Evolutionary conservation across 2,113 vertebrate genomes (phyloP).

Genomic region (Cyprinodon variegatus): DNA sequence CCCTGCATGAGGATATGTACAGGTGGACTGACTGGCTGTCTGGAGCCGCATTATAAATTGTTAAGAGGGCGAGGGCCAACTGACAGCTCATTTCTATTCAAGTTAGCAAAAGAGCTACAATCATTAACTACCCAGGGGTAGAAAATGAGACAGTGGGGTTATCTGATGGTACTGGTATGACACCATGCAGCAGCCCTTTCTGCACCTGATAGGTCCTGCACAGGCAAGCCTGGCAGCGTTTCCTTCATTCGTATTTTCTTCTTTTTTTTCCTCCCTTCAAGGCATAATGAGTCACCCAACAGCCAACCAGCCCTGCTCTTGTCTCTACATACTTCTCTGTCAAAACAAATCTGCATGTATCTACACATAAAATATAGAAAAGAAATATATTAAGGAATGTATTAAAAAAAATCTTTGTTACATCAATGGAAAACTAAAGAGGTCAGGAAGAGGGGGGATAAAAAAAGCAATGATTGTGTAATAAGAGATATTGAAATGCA

Average conservation of each 20-base stretch:
- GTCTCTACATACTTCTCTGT: conserved; percentile 40
- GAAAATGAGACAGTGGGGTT: conserved; percentile 34
- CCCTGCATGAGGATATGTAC: conserved; percentile 6
- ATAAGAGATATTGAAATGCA: background rate
- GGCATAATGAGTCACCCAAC: conserved; percentile 47
- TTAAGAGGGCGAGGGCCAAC: conserved; percentile 22
- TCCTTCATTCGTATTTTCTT: conserved; percentile 33
- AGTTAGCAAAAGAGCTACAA: conserved; percentile 33
- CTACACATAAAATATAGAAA: conserved; percentile 25
- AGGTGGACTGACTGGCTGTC: conserved; percentile 30
- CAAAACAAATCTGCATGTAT: conserved; percentile 35
- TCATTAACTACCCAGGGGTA: conserved; percentile 26
- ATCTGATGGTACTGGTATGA: conserved; percentile 15
- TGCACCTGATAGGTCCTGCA: conserved; percentile 49
- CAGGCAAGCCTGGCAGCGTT: conserved; percentile 55
- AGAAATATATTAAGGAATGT: background rate
- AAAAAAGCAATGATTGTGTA: background rate
- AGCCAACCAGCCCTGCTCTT: conserved; percentile 42
- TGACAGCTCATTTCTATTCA: conserved; percentile 51
- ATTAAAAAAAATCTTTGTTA: background rate
- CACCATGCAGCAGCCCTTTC: conserved; percentile 12
- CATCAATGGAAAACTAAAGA: background rate
- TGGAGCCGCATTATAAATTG: conserved; percentile 14
- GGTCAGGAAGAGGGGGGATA: background rate
- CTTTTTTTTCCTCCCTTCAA: conserved; percentile 12